Conservation (phyloP, 1,140 invertebrate species). For the Tenebrio molitor region DNA sequence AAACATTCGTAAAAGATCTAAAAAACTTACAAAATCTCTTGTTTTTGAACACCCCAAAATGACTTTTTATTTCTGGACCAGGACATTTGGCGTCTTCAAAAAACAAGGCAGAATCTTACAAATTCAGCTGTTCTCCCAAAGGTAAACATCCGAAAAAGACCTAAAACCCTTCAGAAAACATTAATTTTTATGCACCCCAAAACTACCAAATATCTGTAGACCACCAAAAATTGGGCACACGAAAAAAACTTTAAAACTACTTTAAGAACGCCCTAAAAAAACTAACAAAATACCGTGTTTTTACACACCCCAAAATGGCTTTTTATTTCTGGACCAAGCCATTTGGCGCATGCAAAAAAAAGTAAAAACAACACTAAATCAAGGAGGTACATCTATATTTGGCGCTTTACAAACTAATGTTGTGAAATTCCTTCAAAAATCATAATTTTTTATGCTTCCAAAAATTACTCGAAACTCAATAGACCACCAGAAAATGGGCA, state of each 20-base stretch:
- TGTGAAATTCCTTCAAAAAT: no score
- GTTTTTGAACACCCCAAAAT: constrained; percentile 11
- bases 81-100: constrained; percentile 13
- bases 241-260: constrained; percentile 23
- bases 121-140: constrained; percentile 24
- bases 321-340: no score
- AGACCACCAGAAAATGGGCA: not conserved
- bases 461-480: not conserved
- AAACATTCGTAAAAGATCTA: constrained; percentile 2
- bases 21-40: constrained; percentile 5
- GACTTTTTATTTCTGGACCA: constrained; percentile 7
- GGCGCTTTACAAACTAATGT: no score
- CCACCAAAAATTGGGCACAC: constrained; percentile 30
- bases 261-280: constrained; percentile 17
- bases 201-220: constrained; percentile 24
- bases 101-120: constrained; percentile 21
- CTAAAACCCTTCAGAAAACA: constrained; percentile 18
- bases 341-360: no score
- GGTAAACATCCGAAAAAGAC: constrained; percentile 12
- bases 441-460: no score
- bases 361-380: no score
- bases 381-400: no score
- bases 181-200: constrained; percentile 28
- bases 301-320: no score
- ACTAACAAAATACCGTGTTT: no score